Percentiles rank a stretch among this genome's conserved stretches.
These are phyloP conservation scores for Lasioglossum calceatum DNA, from an alignment of 2,888 invertebrate species.

Conservation along the genomic window DNA sequence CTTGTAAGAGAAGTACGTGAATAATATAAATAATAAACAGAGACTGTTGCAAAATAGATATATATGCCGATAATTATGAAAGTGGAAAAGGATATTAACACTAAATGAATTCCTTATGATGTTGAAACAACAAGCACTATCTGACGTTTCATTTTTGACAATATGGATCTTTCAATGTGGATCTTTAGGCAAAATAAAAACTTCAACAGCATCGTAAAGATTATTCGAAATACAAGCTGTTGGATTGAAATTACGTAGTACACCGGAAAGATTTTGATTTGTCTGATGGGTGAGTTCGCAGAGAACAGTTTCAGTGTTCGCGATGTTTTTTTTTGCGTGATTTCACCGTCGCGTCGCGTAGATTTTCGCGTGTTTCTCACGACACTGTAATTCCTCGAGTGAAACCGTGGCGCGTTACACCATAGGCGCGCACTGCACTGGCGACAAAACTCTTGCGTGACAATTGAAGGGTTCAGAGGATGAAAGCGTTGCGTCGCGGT, in stretches of 20 bases:
- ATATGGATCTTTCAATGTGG: no score
- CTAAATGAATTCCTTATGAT: no score
- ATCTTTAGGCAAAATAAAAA: not conserved
- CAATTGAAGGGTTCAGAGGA: constrained; percentile 12
- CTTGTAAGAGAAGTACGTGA: not conserved
- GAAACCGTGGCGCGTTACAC: not conserved
- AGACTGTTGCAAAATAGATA: not conserved
- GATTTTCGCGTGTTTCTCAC: constrained; percentile 9
- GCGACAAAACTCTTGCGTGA: constrained; percentile 14
- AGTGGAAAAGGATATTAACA: no score
- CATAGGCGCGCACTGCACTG: not conserved
- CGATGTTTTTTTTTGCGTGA: not conserved
- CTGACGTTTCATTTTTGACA: no score
- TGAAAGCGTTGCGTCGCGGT: constrained; percentile 1
- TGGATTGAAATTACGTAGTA: not conserved
- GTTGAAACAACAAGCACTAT: no score
- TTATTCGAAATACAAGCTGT: not conserved
- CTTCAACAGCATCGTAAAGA: not conserved
- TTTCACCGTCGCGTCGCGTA: not conserved
- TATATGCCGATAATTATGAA: no score
- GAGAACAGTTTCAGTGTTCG: not conserved
- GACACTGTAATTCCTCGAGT: constrained; percentile 6
- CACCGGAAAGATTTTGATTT: not conserved
- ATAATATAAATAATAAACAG: not conserved
- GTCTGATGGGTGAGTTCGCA: not conserved